Evolutionary conservation across 2,888 invertebrate species (phyloP).

Genomic region (Lysandra coridon): DNA sequence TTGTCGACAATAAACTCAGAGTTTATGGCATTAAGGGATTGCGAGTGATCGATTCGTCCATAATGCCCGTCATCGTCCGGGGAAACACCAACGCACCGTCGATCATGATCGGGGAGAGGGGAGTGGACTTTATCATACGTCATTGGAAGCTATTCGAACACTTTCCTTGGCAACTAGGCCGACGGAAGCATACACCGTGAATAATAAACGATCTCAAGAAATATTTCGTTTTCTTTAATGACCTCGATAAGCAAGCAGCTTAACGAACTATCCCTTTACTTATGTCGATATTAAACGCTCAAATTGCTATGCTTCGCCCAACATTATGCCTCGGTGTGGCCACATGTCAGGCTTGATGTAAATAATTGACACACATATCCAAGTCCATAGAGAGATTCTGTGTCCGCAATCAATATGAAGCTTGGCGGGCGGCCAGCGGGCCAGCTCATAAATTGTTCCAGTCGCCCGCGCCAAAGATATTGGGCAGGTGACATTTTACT

Average conservation of each 20-base stretch:
- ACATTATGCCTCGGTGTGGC: no score
- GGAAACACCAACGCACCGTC: slow-evolving; percentile 90
- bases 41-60: slow-evolving; percentile 87
- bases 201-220: neutral
- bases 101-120: slow-evolving; percentile 46
- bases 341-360: neutral
- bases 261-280: neutral
- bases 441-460: slow-evolving; percentile 1
- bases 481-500: slow-evolving; percentile 18
- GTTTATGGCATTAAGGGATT: slow-evolving; percentile 82
- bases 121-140: slow-evolving; percentile 52
- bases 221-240: neutral
- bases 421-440: neutral
- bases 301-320: no score
- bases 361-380: neutral
- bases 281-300: no score
- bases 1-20: slow-evolving; percentile 84
- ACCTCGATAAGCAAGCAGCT: neutral
- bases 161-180: neutral
- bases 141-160: slow-evolving; percentile 47
- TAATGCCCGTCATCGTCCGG: slow-evolving; percentile 88
- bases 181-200: neutral
- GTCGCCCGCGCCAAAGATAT: neutral
- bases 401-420: slow-evolving; percentile 1
- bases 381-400: neutral